These are phyloP conservation scores for Drosophila orosa DNA, from an alignment of 1,140 invertebrate genomes.

Conservation along the genomic window DNA sequence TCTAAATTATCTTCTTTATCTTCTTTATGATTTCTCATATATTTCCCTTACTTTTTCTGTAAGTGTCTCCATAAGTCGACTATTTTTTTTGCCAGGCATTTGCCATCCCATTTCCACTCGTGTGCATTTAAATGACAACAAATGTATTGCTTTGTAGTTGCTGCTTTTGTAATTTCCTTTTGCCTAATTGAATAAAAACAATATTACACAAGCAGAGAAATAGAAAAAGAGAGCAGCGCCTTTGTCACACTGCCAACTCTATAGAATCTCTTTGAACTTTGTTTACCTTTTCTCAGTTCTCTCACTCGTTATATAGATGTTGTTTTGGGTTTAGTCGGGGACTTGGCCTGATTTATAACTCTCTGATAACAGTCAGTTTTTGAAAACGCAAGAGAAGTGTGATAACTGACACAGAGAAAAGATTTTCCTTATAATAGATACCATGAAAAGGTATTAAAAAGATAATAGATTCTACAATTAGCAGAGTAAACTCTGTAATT, in stretches of 20 bases:
- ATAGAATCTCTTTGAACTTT: constrained; percentile 43
- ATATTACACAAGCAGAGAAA: constrained; percentile 49
- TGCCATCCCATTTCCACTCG: constrained; percentile 33
- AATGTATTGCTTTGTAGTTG: constrained; percentile 39
- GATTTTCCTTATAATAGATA: not conserved
- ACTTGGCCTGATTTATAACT: constrained; percentile 32
- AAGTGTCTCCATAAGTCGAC: constrained; percentile 3
- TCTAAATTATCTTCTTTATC: not conserved
- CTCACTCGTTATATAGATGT: constrained; percentile 2
- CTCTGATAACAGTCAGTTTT: constrained; percentile 9
- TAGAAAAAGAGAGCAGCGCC: constrained; percentile 1
- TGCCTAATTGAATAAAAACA: constrained; percentile 62
- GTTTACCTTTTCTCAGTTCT: constrained; percentile 30
- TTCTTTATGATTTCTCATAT: not conserved
- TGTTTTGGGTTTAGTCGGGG: constrained; percentile 19
- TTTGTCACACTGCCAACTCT: constrained; percentile 49
- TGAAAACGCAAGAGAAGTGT: constrained; percentile 2
- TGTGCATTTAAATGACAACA: constrained; percentile 56
- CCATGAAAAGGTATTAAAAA: not conserved
- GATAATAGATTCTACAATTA: not conserved
- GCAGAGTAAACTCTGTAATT: not conserved
- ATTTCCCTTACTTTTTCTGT: not conserved
- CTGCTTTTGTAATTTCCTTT: constrained; percentile 50
- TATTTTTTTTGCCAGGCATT: not conserved
- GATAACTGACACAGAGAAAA: constrained; percentile 12